Conservation (phyloP, 1,140 invertebrate genomes). For the Caligus rogercresseyi region DNA sequence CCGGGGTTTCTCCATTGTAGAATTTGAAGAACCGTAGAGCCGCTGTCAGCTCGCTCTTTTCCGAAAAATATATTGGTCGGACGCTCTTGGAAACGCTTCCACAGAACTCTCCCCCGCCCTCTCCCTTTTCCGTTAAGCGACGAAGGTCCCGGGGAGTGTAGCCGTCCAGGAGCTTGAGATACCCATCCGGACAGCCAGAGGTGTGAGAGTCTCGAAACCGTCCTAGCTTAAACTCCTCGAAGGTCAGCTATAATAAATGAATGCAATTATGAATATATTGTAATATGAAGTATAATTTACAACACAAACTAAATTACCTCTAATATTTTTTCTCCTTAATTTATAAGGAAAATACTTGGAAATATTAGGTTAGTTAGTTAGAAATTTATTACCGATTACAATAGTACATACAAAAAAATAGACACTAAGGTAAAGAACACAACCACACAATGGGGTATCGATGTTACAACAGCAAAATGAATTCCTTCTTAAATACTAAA, state of each 20-base stretch:
- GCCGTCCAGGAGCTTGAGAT: neutral
- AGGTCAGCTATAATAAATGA: neutral
- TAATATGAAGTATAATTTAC: neutral
- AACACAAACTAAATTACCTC: too few species aligned
- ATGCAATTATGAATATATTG: neutral
- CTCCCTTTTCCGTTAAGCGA: neutral
- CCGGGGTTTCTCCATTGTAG: neutral
- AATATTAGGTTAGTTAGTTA: too few species aligned
- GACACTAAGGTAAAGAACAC: too few species aligned
- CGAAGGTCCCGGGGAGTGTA: neutral
- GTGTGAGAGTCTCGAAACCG: neutral
- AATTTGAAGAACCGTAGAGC: neutral
- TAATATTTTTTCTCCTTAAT: too few species aligned
- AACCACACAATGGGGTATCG: too few species aligned
- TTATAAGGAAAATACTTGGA: too few species aligned
- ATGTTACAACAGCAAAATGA: too few species aligned
- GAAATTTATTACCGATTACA: too few species aligned
- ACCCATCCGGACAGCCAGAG: neutral
- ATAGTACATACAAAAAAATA: too few species aligned
- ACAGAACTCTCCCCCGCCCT: neutral
- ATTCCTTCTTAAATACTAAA: too few species aligned
- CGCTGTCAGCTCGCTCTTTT: neutral
- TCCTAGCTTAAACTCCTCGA: neutral
- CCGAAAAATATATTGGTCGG: neutral
- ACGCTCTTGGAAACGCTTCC: neutral